These are phyloP conservation scores for Cassiopea andromeda DNA, from an alignment of 30 jellyfish, hydroid and myxozoan genomes.

Conservation along the genomic window DNA sequence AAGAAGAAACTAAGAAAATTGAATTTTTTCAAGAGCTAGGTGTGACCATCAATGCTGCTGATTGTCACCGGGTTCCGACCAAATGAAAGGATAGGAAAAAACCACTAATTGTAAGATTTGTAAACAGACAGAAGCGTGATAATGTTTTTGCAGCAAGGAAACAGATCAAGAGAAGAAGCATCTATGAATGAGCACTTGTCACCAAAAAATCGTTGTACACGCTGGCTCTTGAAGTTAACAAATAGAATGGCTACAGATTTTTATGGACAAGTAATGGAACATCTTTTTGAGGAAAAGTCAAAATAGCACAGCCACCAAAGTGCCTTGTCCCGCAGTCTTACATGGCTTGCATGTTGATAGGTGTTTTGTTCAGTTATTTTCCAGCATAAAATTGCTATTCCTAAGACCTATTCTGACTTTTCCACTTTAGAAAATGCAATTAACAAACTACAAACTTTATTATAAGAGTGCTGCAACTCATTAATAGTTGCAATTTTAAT, in stretches of 20 bases:
- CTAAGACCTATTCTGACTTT: constrained; percentile 5
- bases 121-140: background rate
- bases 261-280: background rate
- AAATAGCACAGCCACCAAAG: background rate
- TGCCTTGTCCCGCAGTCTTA: background rate
- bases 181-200: constrained; percentile 1
- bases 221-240: constrained; percentile 1
- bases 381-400: background rate
- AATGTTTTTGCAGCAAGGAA: background rate
- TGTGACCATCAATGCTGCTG: no score
- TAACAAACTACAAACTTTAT: background rate
- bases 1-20: no score
- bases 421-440: constrained; percentile 4
- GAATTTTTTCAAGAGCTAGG: no score
- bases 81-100: no score
- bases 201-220: background rate
- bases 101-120: background rate
- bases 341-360: background rate
- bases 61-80: no score
- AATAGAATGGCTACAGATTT: background rate
- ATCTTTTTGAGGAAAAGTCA: background rate
- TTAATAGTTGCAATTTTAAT: background rate
- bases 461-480: constrained; percentile 13
- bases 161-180: background rate
- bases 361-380: background rate